Evolutionary conservation across 2,888 invertebrate species (phyloP).

Genomic region (Cephus runcator): DNA sequence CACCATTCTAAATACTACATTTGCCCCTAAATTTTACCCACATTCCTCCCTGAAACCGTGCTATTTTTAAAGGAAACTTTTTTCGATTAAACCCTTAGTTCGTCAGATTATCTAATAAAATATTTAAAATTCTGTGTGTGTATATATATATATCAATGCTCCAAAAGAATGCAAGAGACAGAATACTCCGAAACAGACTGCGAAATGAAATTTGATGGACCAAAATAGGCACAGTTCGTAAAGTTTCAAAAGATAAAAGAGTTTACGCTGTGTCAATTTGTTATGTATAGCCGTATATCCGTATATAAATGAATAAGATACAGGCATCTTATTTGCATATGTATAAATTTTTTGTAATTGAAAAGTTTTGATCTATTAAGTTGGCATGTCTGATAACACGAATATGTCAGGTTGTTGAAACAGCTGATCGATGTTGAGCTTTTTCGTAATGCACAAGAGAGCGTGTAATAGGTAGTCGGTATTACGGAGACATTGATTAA

Average conservation of each 20-base stretch:
- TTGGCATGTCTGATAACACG: background rate
- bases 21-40: too few species aligned
- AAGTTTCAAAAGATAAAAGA: background rate
- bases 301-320: too few species aligned
- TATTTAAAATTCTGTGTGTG: too few species aligned
- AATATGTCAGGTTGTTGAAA: background rate
- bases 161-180: background rate
- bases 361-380: background rate
- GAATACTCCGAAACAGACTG: background rate
- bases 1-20: too few species aligned
- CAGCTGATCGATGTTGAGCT: slow-evolving; percentile 1
- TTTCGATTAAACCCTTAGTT: too few species aligned
- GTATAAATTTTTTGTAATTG: background rate
- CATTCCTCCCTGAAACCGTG: too few species aligned
- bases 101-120: too few species aligned
- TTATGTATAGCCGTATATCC: background rate
- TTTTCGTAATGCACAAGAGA: background rate
- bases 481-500: background rate
- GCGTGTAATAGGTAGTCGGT: background rate
- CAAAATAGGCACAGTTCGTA: background rate
- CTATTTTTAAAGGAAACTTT: too few species aligned
- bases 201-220: background rate
- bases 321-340: background rate
- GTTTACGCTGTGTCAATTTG: background rate
- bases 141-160: background rate